Percentiles rank a stretch among this genome's conserved stretches.
Conservation (phyloP, 2,797 vertebrate genomes). For the Chiroxiphia lanceolata region DNA sequence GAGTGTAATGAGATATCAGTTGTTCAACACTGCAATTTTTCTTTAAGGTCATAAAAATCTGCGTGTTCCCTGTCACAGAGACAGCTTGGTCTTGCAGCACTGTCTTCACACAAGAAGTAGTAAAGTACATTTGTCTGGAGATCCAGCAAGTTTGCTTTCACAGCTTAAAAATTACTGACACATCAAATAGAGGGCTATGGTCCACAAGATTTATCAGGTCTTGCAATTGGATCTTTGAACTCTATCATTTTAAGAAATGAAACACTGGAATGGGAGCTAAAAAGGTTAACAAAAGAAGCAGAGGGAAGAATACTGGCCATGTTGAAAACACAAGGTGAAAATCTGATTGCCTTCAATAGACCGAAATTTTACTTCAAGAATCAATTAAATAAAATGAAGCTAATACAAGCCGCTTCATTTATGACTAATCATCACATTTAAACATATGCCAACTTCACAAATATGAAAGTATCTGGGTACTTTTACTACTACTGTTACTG, state of each 20-base stretch:
- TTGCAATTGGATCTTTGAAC: conserved; percentile 9
- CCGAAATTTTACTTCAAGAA: not conserved
- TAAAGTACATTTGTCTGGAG: not conserved
- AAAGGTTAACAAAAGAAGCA: not conserved
- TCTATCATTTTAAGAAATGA: not conserved
- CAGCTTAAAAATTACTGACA: not conserved
- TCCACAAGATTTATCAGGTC: not conserved
- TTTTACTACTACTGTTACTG: not conserved
- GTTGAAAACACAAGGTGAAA: not conserved
- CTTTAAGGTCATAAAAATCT: not conserved
- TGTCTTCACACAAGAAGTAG: not conserved
- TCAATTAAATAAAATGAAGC: not conserved
- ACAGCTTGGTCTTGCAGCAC: not conserved
- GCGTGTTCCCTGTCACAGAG: not conserved
- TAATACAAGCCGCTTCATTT: not conserved
- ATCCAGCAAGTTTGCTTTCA: not conserved
- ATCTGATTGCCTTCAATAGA: not conserved
- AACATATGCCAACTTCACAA: not conserved
- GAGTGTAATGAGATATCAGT: not conserved
- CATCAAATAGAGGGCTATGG: not conserved
- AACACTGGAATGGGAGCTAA: not conserved
- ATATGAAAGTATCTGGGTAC: not conserved
- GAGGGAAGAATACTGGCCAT: not conserved
- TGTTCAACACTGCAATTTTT: not conserved
- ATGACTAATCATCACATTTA: not conserved